Evolutionary conservation across 1,140 invertebrate species (phyloP).

Genomic region (Micrasema longulum): DNA sequence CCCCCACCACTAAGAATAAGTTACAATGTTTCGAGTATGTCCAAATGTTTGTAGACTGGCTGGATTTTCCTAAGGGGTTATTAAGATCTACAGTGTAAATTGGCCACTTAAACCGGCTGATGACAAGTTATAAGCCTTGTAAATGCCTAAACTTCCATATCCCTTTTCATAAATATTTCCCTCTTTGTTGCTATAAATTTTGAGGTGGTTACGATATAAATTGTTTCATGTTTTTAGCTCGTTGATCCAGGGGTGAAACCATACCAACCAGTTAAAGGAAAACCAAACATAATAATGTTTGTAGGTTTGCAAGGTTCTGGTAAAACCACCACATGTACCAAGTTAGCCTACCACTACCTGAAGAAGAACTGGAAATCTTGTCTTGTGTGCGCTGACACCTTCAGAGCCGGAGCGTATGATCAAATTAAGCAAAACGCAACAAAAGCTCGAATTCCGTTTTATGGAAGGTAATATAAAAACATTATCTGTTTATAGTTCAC

Average conservation of each 20-base stretch:
- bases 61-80: no score
- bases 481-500: no score
- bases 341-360: conserved; percentile 98
- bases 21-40: no score
- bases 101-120: no score
- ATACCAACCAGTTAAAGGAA: conserved; percentile 95
- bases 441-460: conserved; percentile 99
- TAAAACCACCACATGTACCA: conserved; percentile 99
- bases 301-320: conserved; percentile 99
- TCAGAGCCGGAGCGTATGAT: conserved; percentile 99
- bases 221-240: conserved; percentile 72
- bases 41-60: no score
- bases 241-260: conserved; percentile 99
- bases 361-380: conserved; percentile 99
- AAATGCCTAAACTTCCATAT: no score
- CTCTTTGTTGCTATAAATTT: no score
- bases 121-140: no score
- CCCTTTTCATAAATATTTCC: no score
- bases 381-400: conserved; percentile 99
- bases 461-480: conserved; percentile 94
- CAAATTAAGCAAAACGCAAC: conserved; percentile 99
- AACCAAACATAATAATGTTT: conserved; percentile 99
- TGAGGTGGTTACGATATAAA: no score
- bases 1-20: no score
- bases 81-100: no score